Evolutionary conservation across 2,113 vertebrate genomes (phyloP).

Genomic region (Nannobrachium achirus): DNA sequence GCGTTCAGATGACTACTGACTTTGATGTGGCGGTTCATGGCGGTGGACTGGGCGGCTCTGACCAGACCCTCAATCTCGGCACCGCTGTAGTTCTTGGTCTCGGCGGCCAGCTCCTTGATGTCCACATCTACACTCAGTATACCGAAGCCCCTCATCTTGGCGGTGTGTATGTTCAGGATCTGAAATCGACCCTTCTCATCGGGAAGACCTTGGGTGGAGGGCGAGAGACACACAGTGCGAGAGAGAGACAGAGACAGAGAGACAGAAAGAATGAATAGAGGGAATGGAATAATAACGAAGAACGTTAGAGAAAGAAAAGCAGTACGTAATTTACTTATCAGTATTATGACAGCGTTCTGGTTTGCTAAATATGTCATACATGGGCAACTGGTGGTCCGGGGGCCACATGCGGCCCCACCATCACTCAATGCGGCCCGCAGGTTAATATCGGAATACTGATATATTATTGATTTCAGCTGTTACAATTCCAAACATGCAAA

Average conservation of each 20-base stretch:
- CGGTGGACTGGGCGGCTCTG: conserved; percentile 95
- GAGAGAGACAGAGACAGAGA: neutral
- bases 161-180: conserved; percentile 96
- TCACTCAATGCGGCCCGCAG: too few relatives aligned
- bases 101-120: conserved; percentile 87
- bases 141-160: conserved; percentile 90
- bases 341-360: too few relatives aligned
- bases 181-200: conserved; percentile 96
- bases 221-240: neutral
- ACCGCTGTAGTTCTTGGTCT: conserved; percentile 98
- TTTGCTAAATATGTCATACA: too few relatives aligned
- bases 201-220: conserved; percentile 84
- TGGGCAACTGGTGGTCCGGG: too few relatives aligned
- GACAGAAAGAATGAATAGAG: neutral
- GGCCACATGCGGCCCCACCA: too few relatives aligned
- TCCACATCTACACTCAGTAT: conserved; percentile 87
- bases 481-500: too few relatives aligned
- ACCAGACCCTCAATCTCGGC: conserved; percentile 96
- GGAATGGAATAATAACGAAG: neutral
- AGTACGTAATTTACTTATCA: too few relatives aligned
- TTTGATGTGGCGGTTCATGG: conserved; percentile 99
- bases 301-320: neutral
- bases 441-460: too few relatives aligned
- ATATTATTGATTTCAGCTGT: too few relatives aligned
- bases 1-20: conserved; percentile 65